These are phyloP conservation scores for Amyelois transitella DNA, from an alignment of 1,140 invertebrate genomes.

Conservation along the genomic window DNA sequence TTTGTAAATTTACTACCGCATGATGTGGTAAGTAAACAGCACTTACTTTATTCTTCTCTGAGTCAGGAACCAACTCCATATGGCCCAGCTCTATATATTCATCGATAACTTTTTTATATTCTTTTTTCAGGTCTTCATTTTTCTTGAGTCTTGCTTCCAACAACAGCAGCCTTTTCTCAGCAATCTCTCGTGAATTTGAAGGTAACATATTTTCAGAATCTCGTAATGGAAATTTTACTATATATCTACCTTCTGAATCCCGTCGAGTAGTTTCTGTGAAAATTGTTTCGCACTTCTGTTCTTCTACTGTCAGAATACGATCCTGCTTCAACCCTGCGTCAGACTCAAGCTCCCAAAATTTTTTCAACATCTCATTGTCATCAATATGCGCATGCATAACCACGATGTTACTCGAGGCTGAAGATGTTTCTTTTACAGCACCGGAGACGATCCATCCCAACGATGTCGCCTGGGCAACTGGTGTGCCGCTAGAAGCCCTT, in stretches of 20 bases:
- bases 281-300: conserved; percentile 17
- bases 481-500: background rate
- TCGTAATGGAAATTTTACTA: conserved; percentile 22
- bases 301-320: conserved; percentile 11
- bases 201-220: conserved; percentile 8
- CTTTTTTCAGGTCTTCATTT: conserved; percentile 9
- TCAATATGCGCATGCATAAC: conserved; percentile 4
- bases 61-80: no score
- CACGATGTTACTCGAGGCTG: background rate
- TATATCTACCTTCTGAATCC: conserved; percentile 17
- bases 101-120: conserved; percentile 20
- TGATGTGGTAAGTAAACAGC: no score
- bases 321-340: conserved; percentile 4
- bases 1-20: no score
- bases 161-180: conserved; percentile 10
- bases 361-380: conserved; percentile 15
- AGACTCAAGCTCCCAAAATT: conserved; percentile 22
- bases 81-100: no score
- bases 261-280: conserved; percentile 16
- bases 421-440: background rate
- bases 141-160: conserved; percentile 17
- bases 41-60: no score
- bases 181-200: conserved; percentile 16
- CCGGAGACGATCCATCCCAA: conserved; percentile 16
- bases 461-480: conserved; percentile 10